Base-by-base conservation (phyloP, 1,140 invertebrate species). In the Caenorhabditis inopinata region DNA sequence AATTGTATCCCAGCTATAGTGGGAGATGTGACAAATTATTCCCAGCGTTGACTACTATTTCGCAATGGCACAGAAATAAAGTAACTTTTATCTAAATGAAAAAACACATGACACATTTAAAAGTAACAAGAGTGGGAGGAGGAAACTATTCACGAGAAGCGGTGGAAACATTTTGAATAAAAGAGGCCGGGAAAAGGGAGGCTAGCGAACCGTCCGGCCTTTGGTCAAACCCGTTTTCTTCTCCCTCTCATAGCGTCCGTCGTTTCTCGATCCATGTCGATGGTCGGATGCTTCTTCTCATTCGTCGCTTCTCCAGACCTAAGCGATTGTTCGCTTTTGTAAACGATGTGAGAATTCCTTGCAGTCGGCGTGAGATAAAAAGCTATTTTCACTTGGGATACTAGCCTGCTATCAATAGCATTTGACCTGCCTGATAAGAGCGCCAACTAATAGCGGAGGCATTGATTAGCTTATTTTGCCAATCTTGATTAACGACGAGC, bases 321-420 rank as follows among this genome's bases (percentile, higher is more conserved):
- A 38, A 29, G 58, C 21, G 23, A 32, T 68, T 68, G 58, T 68
- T 68, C 58, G 58, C 58, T 68, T 38, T 68, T 68, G 58, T 68
- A 68, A 68, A 68, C 32, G 58, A 68, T 68, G 58, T 68, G 58
- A 68, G 58, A 68, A 68, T 68, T 68, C 21, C 58, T 68, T 21
- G 5, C 38, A 42, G 38, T 7, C 6, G 14, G 38, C 5, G 58
- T 21, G 16, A 68, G n/a, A 38, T 23, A 68, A 18, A 68, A 21
- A 68, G n/a, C 35, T 29, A 68, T 12, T n/a, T n/a, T n/a, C n/a
- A n/a, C 35, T 21, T 25, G 53, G 23, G 51, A 58, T 25, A 62
- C 27, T n/a, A 21, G 25, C 58, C 58, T 38, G 58, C 58, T 68
- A 38, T 58, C 51, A 32, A 58, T 58, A 58, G 51, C 58, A 38